Evolutionary conservation across 2,113 vertebrate genomes (phyloP), one percentile per base, ranked within the genome.

Genomic region (Rousettus leschenaultii): DNA sequence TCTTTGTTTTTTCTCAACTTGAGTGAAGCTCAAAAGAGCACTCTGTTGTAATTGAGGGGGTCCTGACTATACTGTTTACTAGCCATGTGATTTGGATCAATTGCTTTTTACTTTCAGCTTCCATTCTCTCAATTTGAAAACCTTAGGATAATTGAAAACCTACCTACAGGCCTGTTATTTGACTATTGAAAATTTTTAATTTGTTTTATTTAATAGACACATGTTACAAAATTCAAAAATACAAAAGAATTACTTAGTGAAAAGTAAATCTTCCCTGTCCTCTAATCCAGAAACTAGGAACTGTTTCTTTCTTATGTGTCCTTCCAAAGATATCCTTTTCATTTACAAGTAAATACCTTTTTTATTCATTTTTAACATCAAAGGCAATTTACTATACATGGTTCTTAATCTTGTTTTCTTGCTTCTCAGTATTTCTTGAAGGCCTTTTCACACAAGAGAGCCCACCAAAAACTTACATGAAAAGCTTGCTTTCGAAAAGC

Each of bases 311-410:
- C n/a, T 74, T 59, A 22, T 21, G 26, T 21, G 61, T 33, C 18
- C 7, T 84, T 43, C 77, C 10, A 45, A 21, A 73, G 33, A 73
- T 80, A 80, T 53, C 13, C 3, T 61, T 86, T 30, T 35, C 3
- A 28, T 83, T 57, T 53, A 70, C 35, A 90, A 96, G 30, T 5
- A 77, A 90, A 79, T 59, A 48, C 19, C 73, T 48, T 43, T 86
- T 96, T 43, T 90, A 19, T 83, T 75, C 26, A 30, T 82, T 83
- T 92, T 63, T 68, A 77, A 71, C 15, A 43, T 40, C 16, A 86
- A 73, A 57, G 13, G 6, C 22, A 59, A 51, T 89, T 93, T 57
- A 45, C 3, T 38, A 14, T 18, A 11, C n/a, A 43, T 18, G 3
- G 16, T 59, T 79, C 40, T 73, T 86, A 26, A 75, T 35, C 35